These are phyloP conservation scores for Paedocypris sp. DNA, from an alignment of 2,113 vertebrate species.

Conservation along the genomic window DNA sequence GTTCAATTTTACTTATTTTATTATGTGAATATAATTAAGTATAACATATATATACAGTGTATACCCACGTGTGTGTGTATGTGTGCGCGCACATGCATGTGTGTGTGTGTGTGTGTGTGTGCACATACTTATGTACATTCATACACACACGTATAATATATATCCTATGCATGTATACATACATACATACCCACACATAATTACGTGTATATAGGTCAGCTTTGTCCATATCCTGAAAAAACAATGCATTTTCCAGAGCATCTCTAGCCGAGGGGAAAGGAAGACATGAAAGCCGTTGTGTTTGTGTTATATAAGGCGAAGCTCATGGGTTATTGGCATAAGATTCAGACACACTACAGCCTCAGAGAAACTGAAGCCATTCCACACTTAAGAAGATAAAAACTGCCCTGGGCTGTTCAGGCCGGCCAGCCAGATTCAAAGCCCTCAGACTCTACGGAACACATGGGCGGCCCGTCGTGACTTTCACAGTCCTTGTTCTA, in stretches of 20 bases:
- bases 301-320: not conserved
- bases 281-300: not conserved
- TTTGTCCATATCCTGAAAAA: not conserved
- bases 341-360: not conserved
- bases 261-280: not conserved
- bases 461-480: not conserved
- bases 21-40: too few species aligned
- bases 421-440: constrained; percentile 42
- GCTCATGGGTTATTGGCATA: constrained; percentile 13
- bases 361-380: constrained; percentile 30
- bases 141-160: not conserved
- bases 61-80: too few species aligned
- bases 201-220: not conserved
- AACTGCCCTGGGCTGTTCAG: constrained; percentile 35
- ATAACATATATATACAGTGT: too few species aligned
- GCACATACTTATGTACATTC: not conserved
- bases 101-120: too few species aligned
- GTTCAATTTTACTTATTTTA: too few species aligned
- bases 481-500: constrained; percentile 7
- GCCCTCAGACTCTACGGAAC: constrained; percentile 8
- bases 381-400: constrained; percentile 37
- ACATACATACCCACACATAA: not conserved
- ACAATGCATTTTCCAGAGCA: not conserved
- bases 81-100: too few species aligned
- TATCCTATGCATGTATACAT: not conserved